These are phyloP conservation scores for Crotalus tigris DNA, from an alignment of 2,113 vertebrate genomes.

Conservation along the genomic window DNA sequence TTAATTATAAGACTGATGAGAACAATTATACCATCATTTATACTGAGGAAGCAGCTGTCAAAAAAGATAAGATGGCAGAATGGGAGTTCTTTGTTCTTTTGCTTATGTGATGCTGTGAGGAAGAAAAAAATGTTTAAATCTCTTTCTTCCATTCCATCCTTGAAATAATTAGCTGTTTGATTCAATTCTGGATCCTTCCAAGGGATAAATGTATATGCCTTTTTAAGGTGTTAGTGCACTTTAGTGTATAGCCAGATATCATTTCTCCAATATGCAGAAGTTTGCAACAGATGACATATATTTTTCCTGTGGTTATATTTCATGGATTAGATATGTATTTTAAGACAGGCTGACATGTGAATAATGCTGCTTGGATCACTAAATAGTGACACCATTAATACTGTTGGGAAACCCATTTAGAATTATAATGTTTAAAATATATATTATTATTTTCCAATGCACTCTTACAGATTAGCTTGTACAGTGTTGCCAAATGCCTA, in stretches of 20 bases:
- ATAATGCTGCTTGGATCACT: neutral
- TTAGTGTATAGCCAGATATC: neutral
- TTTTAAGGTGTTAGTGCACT: neutral
- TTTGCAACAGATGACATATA: neutral
- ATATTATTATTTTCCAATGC: neutral
- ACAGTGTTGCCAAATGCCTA: conserved; percentile 3
- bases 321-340: neutral
- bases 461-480: neutral
- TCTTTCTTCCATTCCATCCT: neutral
- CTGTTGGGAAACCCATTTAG: neutral
- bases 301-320: neutral
- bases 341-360: neutral
- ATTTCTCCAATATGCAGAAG: neutral
- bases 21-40: conserved; percentile 61
- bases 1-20: conserved; percentile 66
- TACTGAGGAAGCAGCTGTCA: conserved; percentile 61
- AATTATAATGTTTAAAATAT: neutral
- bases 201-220: neutral
- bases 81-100: conserved; percentile 53
- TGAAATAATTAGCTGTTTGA: conserved; percentile 25
- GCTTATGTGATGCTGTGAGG: conserved; percentile 32
- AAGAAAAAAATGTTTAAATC: conserved; percentile 36
- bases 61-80: conserved; percentile 61
- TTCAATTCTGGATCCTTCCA: neutral
- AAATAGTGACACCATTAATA: neutral